Evolutionary conservation across 2,888 invertebrate species (phyloP), one percentile per base, ranked within the genome.

Genomic region (Sthenelais limicola): DNA sequence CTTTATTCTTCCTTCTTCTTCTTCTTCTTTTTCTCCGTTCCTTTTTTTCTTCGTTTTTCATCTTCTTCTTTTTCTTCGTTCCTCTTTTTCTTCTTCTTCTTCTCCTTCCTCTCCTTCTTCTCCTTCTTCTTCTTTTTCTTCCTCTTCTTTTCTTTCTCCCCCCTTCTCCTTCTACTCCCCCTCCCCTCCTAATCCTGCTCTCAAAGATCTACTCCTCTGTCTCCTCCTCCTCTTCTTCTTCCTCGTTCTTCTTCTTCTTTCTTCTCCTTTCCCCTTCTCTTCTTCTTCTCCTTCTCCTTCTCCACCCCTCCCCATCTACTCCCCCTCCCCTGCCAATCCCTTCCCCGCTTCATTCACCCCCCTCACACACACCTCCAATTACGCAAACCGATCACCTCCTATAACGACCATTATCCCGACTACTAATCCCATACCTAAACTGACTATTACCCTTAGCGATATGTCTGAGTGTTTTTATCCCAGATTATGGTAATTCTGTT

Each of bases 231-330:
- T n/a, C 51, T 12, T 7, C 21, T n/a, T n/a, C 21, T 24, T n/a
- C 51, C n/a, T n/a, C 51, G 9, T n/a, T 24, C 7, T 5, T 51
- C 51, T 21, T 5, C 24, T 24, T 5, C 51, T 24, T 24, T 12
- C 7, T n/a, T 24, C 7, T 24, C 7, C n/a, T 51, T 24, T n/a
- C 9, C 21, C 9, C 24, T n/a, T 51, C 51, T 51, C 9, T 7
- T n/a, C 51, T n/a, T n/a, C 51, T n/a, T 5, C 2, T 69, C 28
- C 51, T 54, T 7, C 52, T 54, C 30, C 68, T 47, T 48, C 47
- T 68, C 4, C 68, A 21, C 47, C n/a, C n/a, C 38, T 15, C 33
- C 54, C 35, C 24, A 21, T 12, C 54, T 54, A 5, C 30, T 33
- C 35, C 32, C 26, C 54, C 48, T 0, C 35, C 1, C n/a, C n/a